Conservation (phyloP, 2,797 vertebrate genomes). For the Microchirus variegatus region DNA sequence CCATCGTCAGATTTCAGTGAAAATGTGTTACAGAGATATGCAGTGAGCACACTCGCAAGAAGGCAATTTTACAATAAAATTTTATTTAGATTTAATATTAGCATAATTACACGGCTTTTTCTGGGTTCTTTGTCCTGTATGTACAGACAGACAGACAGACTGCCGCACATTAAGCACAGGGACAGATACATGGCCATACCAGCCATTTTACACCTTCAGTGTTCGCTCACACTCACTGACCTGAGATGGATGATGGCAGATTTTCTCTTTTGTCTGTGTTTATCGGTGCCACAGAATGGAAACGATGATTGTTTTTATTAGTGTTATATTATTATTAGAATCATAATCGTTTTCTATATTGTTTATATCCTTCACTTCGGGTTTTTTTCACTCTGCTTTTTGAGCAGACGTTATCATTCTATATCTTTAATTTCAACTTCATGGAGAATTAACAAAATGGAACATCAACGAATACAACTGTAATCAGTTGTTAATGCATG, state of each 20-base stretch:
- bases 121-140: slow-evolving; percentile 26
- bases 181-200: slow-evolving; percentile 73
- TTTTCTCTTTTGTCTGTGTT: slow-evolving; percentile 32
- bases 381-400: background rate
- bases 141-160: slow-evolving; percentile 38
- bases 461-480: too few relatives aligned
- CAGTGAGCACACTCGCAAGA: background rate
- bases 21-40: slow-evolving; percentile 2
- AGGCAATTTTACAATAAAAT: background rate
- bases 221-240: slow-evolving; percentile 57
- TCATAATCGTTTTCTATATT: slow-evolving; percentile 3
- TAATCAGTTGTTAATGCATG: too few relatives aligned
- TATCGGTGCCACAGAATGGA: background rate
- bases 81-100: slow-evolving; percentile 10
- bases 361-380: background rate
- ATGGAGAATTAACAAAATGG: too few relatives aligned
- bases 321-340: background rate
- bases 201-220: slow-evolving; percentile 81
- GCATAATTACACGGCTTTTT: background rate
- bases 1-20: slow-evolving; percentile 23
- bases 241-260: slow-evolving; percentile 74
- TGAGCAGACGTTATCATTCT: background rate
- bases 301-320: too few relatives aligned
- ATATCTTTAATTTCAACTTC: too few relatives aligned
- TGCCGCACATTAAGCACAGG: slow-evolving; percentile 42